phyloP scores from a whole-genome alignment of 1,140 invertebrate species.

The Diploscapter pachys region DNA sequence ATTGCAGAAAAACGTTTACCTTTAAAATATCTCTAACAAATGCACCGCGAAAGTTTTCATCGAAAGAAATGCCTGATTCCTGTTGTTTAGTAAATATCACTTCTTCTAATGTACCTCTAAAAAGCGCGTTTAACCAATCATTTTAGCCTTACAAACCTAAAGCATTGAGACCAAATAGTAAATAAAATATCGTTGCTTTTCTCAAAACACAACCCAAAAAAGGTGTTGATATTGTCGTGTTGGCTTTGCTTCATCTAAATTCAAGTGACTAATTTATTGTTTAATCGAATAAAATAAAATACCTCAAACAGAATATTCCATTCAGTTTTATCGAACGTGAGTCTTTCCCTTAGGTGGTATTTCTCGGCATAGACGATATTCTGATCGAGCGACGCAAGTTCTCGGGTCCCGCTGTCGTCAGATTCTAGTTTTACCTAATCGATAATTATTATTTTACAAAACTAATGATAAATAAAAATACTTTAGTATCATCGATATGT shows the following conservation, averaged over 20 bases:
- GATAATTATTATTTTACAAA: neutral
- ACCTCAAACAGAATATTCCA: neutral
- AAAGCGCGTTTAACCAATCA: constrained; percentile 6
- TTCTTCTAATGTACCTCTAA: constrained; percentile 33
- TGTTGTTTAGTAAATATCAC: constrained; percentile 25
- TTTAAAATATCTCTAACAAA: constrained; percentile 39
- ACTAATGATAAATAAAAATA: neutral
- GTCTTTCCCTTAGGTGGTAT: constrained; percentile 17
- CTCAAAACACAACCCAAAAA: constrained; percentile 28
- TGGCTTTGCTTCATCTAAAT: constrained; percentile 30
- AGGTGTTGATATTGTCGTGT: constrained; percentile 38
- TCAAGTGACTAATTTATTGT: neutral
- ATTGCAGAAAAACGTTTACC: constrained; percentile 2
- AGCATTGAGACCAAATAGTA: constrained; percentile 19
- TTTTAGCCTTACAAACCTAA: constrained; percentile 6
- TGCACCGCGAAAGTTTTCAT: constrained; percentile 35
- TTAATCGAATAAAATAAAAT: neutral
- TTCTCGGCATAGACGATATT: constrained; percentile 11
- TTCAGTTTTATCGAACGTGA: constrained; percentile 22
- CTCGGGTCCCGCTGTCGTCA: neutral
- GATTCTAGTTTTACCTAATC: neutral
- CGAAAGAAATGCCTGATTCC: constrained; percentile 4
- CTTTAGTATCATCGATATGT: constrained; percentile 7
- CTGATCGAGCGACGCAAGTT: constrained; percentile 19
- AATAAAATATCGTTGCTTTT: constrained; percentile 8